These are phyloP conservation scores for Junonia oenone DNA, from an alignment of 2,888 invertebrate species.

Conservation along the genomic window DNA sequence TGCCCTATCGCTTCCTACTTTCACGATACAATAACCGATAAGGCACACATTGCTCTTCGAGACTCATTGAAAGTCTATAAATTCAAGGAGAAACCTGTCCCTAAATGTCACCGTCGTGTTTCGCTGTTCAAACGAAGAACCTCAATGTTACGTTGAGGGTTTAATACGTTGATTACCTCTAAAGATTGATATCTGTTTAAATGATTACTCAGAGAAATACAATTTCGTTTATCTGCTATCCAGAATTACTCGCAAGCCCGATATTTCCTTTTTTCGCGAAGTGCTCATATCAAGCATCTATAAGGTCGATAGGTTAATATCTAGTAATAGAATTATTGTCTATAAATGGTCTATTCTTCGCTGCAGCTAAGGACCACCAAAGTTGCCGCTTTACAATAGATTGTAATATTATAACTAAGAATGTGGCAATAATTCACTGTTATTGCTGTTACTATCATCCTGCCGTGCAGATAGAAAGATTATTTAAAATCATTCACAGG, in stretches of 20 bases:
- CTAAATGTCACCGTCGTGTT: constrained; percentile 33
- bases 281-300: constrained; percentile 11
- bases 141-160: constrained; percentile 7
- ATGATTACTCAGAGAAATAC: neutral
- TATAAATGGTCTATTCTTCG: constrained; percentile 53
- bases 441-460: constrained; percentile 11
- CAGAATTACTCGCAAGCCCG: neutral
- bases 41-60: constrained; percentile 49
- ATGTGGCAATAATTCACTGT: constrained; percentile 16
- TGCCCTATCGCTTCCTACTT: constrained; percentile 74
- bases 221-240: neutral
- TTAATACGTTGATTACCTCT: neutral
- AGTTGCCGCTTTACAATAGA: constrained; percentile 32
- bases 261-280: neutral
- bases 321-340: constrained; percentile 53
- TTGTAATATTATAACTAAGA: constrained; percentile 19
- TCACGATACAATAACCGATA: constrained; percentile 65
- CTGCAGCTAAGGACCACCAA: constrained; percentile 48
- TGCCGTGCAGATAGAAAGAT: constrained; percentile 18
- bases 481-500: constrained; percentile 11
- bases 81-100: constrained; percentile 31
- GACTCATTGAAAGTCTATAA: constrained; percentile 33
- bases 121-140: constrained; percentile 15
- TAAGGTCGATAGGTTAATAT: constrained; percentile 27
- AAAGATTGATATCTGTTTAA: constrained; percentile 7